These are phyloP conservation scores for Meta bourneti DNA, from an alignment of 2,888 invertebrate genomes.

Conservation along the genomic window DNA sequence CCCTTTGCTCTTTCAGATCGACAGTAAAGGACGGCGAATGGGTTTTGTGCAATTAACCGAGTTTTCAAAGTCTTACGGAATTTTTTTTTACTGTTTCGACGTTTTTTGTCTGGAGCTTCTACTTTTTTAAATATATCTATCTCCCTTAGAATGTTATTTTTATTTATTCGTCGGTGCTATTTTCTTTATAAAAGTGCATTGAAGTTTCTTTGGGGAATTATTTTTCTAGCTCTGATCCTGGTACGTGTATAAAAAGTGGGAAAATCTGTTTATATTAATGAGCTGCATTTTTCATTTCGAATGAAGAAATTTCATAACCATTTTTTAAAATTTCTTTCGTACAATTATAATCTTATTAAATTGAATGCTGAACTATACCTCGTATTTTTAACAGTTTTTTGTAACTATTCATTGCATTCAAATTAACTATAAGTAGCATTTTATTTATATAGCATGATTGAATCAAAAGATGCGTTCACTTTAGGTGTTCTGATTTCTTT, in stretches of 20 bases:
- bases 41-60: conserved; percentile 60
- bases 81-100: conserved; percentile 15
- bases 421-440: too few species aligned
- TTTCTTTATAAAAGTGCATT: background rate
- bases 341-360: background rate
- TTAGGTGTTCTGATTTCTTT: too few species aligned
- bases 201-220: background rate
- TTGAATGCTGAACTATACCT: background rate
- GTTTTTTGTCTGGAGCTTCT: background rate
- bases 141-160: background rate
- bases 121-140: background rate
- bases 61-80: conserved; percentile 49
- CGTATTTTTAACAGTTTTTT: too few species aligned
- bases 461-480: too few species aligned
- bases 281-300: background rate
- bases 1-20: conserved; percentile 9
- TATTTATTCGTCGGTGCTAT: background rate
- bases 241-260: background rate
- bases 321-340: background rate
- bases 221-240: background rate
- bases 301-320: background rate
- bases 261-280: background rate
- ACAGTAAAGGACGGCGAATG: conserved; percentile 31
- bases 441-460: too few species aligned
- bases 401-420: too few species aligned